Base-by-base conservation (phyloP, 1,140 invertebrate genomes). In the Sminthurinus signatus region DNA sequence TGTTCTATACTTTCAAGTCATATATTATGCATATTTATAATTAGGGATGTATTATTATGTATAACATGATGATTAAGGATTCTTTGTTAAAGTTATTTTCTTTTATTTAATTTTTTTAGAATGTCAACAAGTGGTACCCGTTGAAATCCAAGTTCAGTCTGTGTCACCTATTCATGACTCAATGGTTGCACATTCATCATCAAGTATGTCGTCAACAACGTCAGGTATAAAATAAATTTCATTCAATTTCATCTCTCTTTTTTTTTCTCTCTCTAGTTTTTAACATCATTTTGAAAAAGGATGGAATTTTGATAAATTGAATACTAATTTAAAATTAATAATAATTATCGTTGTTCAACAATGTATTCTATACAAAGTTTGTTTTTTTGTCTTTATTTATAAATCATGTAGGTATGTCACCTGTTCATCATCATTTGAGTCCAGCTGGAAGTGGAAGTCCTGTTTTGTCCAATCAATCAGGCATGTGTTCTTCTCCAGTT, bases 91-190 rank as follows among this genome's bases (percentile, higher is more conserved):
- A 8, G 10, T 50, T 50, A 5, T 19, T 10, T 12, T 54, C 25
- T 31, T 23, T 17, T 8, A 8, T 14, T 4, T 25, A 31, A 54
- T 12, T 12, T 3, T 27, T 14, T 8, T 19, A 39, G 59, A 31
- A n/a, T 48, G 59, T 42, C 59, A 61, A 17, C 59, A 61, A 52
- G 31, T 52, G 31, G 59, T 51, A 3, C 10, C 57, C 5, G 57
- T 46, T 27, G 59, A 61, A 61, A 46, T 48, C 14, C 58, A 60
- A 50, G 51, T 12, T 25, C 28, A 48, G 23, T 17, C 23, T 23
- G 25, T 54, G 17, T 54, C 51, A n/a, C 51, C 51, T 54, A 23
- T 12, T 50, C 46, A 14, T 8, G 51, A 4, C n/a, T n/a, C n/a
- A n/a, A n/a, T n/a, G n/a, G n/a, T n/a, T n/a, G n/a, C n/a, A n/a